Evolutionary conservation across 2,113 vertebrate genomes (phyloP), one percentile per base, ranked within the genome.

Genomic region (Lamprologus speciosus): DNA sequence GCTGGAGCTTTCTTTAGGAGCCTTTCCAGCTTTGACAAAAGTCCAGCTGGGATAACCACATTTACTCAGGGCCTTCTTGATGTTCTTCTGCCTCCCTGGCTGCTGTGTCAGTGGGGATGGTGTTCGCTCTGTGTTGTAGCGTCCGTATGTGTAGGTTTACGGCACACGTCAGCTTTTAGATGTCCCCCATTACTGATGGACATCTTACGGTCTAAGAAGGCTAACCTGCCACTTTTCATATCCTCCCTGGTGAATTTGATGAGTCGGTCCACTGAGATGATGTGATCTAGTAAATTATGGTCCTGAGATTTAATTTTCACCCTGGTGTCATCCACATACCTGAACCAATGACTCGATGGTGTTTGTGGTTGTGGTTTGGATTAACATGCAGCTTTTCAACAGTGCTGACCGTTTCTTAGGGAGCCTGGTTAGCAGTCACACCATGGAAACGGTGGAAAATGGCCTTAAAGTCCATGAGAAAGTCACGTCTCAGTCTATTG

Each of bases 191-290:
- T 58, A 16, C 23, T 58, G 23, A 60, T 60, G 57, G 1, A 60
- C 6, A 31, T 60, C 3, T 31, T 0, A 0, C 8, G 0, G 58
- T 11, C 58, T 33, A 63, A 63, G 58, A 33, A 63, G 2, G 28
- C 57, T 7, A 60, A 33, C 58, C 58, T 63, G 58, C 3, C 28
- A 33, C 58, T 63, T 0, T 19, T 63, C 58, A 63, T 63, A 19
- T 63, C 28, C 16, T 63, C 28, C 58, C 31, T 63, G 58, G 31
- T 19, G 31, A 35, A 63, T 3, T 19, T 63, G 6, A 19, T 19
- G 58, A 4, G 5, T 35, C 0, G 1, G 16, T 63, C 58, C 58
- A 63, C 58, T 0, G 58, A 63, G 31, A 1, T 63, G 1, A 63
- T 35, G 58, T 0, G 31, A 35, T 35, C 58, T 4, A 58, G 31